phyloP scores from a whole-genome alignment of 2,797 vertebrate genomes.

The Bradypus variegatus region DNA sequence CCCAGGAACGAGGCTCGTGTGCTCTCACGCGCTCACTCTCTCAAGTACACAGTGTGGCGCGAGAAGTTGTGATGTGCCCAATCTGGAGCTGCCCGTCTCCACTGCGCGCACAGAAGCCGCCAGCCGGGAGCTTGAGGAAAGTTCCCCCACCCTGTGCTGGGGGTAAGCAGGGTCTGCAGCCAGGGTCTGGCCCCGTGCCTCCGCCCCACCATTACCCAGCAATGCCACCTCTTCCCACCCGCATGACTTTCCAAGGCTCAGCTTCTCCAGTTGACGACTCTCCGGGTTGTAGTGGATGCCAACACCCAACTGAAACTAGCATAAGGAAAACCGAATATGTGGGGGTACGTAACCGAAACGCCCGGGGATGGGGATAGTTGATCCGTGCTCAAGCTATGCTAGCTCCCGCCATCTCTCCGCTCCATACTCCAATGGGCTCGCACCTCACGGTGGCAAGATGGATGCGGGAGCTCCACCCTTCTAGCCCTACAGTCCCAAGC shows the following conservation, averaged over 20 bases:
- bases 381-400: neutral
- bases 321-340: neutral
- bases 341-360: neutral
- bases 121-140: neutral
- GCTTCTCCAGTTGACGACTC: neutral
- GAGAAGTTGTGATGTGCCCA: neutral
- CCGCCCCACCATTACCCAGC: rapidly evolving
- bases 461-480: neutral
- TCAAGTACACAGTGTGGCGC: neutral
- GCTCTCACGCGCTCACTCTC: neutral
- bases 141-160: neutral
- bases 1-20: rapidly evolving
- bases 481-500: neutral
- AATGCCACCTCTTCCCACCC: neutral
- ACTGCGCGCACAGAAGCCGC: rapidly evolving
- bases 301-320: neutral
- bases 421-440: neutral
- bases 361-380: neutral
- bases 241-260: rapidly evolving
- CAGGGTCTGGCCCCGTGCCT: neutral
- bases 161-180: neutral
- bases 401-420: neutral
- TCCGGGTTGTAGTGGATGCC: neutral
- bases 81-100: neutral
- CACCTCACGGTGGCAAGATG: neutral